Evolutionary conservation across 2,888 invertebrate genomes (phyloP).

Genomic region (Elegia similella): DNA sequence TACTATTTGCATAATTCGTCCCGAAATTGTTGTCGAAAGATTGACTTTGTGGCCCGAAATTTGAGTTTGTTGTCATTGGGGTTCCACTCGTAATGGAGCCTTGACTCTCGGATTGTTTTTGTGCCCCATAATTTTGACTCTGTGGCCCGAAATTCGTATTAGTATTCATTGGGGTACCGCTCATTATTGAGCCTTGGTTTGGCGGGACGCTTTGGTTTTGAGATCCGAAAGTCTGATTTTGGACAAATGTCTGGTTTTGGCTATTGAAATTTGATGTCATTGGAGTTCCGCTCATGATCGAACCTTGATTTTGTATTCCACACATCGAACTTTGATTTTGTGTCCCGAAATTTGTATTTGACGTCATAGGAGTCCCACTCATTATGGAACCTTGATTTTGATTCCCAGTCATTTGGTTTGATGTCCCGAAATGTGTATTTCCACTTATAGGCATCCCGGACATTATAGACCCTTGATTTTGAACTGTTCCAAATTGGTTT

Average conservation of each 20-base stretch:
- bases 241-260: slow-evolving; percentile 34
- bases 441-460: slow-evolving; percentile 36
- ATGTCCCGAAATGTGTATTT: slow-evolving; percentile 7
- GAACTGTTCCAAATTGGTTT: slow-evolving; percentile 12
- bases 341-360: background rate
- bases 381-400: background rate
- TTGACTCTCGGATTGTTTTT: slow-evolving; percentile 1
- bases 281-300: slow-evolving; percentile 27
- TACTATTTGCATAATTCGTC: slow-evolving; percentile 9
- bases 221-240: background rate
- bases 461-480: slow-evolving; percentile 37
- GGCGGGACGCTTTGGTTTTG: slow-evolving; percentile 25
- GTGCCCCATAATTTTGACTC: background rate
- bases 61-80: slow-evolving; percentile 1
- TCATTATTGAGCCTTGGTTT: background rate
- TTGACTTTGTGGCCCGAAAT: background rate
- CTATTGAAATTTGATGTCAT: slow-evolving; percentile 12
- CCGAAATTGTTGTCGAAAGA: slow-evolving; percentile 17
- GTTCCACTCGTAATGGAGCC: slow-evolving; percentile 12
- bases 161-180: background rate
- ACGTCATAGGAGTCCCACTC: background rate
- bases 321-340: background rate
- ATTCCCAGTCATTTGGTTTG: background rate
- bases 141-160: background rate
- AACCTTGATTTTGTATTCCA: slow-evolving; percentile 21